Evolutionary conservation across 1,140 invertebrate species (phyloP), one percentile per base, ranked within the genome.

Genomic region (Cydia pomonella): DNA sequence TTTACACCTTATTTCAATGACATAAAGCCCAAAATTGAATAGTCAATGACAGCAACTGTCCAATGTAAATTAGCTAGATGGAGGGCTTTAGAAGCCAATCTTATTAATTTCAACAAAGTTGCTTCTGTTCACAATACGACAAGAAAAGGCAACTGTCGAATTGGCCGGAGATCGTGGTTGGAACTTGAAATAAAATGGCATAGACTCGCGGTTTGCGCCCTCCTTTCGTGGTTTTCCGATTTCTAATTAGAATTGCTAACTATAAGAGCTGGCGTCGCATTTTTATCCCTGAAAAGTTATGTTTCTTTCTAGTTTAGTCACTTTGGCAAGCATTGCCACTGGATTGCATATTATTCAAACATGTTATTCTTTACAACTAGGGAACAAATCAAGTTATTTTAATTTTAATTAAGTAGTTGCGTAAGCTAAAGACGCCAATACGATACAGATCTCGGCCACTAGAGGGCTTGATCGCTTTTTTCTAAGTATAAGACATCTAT

Each of bases 11-110:
- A n/a, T 53, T 53, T 18, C 50, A 7, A 53, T 18, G 16, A 53
- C n/a, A 3, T 53, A 21, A 47, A 16, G 44, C 44, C 6, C 3
- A 47, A 47, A 16, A 47, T 3, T 44, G 41, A n/a, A n/a, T 50
- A 16, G 16, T 6, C 18, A 50, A 6, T 50, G 10, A n/a, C 5
- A 50, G 47, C 9, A n/a, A 59, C 53, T 7, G 81, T 64, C 78
- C 78, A 76, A 83, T 84, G 81, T 82, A 86, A 84, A 84, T 82
- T 84, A 82, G 79, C 75, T 80, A 29, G 74, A 77, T 77, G 78
- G 77, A 75, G 75, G 66, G 29, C 76, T 82, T 77, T 78, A 74
- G 66, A 77, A 79, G 77, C 79, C 81, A 83, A 82, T 81, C 77
- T 80, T 81, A 84, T 85, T 84, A 82, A 84, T 85, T 80, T 69